phyloP scores from a whole-genome alignment of 2,797 vertebrate species.

The Pseudochirops corinnae region DNA sequence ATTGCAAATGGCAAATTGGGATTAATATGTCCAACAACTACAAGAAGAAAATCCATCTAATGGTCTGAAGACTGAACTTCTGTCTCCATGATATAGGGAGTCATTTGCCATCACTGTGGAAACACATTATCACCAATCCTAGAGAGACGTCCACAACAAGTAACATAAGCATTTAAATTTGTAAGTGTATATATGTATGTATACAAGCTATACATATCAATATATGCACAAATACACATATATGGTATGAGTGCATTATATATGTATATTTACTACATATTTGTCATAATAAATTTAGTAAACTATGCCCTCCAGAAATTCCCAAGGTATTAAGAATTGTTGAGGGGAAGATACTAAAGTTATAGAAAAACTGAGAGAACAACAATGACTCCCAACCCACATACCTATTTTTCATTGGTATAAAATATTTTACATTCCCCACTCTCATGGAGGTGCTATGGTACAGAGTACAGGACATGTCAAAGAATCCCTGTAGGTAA shows the following conservation, averaged over 20 bases:
- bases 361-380: background rate
- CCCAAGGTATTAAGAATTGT: background rate
- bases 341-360: background rate
- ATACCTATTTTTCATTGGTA: background rate
- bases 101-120: constrained; percentile 95
- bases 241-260: background rate
- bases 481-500: background rate
- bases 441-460: background rate
- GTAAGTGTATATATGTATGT: constrained; percentile 36
- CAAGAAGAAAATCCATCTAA: constrained; percentile 88
- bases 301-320: background rate
- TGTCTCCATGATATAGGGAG: constrained; percentile 93
- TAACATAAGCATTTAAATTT: background rate
- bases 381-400: background rate
- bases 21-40: constrained; percentile 91
- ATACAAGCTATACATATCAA: background rate
- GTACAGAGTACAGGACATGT: background rate
- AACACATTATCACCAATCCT: constrained; percentile 93
- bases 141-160: constrained; percentile 88
- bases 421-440: background rate
- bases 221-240: background rate
- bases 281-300: constrained; percentile 73
- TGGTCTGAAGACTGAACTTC: constrained; percentile 88
- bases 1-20: constrained; percentile 93
- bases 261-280: background rate